phyloP scores from a whole-genome alignment of 1,140 invertebrate species.

The Drosophila ananassae region DNA sequence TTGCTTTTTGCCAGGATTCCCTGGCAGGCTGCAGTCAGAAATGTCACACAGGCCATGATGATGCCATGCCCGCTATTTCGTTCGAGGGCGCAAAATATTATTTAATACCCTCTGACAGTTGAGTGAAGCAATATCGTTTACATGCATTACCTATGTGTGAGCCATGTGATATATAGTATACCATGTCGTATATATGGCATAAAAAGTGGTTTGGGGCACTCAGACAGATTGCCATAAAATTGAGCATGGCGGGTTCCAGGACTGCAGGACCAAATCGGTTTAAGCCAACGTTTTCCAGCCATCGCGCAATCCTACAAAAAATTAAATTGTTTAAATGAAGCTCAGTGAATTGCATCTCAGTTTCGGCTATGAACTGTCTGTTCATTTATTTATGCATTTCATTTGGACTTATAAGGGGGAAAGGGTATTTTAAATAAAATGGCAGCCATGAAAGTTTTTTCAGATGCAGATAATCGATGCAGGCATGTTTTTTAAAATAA shows the following conservation, averaged over 20 bases:
- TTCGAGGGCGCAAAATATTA: constrained; percentile 67
- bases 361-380: constrained; percentile 21
- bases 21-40: constrained; percentile 71
- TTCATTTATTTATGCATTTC: constrained; percentile 50
- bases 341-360: constrained; percentile 15
- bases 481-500: not conserved
- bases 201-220: constrained; percentile 32
- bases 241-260: constrained; percentile 29
- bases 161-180: not conserved
- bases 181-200: not conserved
- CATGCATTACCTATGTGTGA: constrained; percentile 68
- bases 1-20: not conserved
- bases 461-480: not conserved
- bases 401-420: constrained; percentile 50
- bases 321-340: constrained; percentile 7
- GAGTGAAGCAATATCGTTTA: constrained; percentile 80
- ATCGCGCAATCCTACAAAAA: not conserved
- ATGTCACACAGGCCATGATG: constrained; percentile 66
- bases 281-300: constrained; percentile 33
- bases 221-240: constrained; percentile 68
- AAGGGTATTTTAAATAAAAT: constrained; percentile 14
- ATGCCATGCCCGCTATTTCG: constrained; percentile 5
- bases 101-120: constrained; percentile 79
- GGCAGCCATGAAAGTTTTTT: not conserved
- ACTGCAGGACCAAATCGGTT: constrained; percentile 21